These are phyloP conservation scores for Lagocephalus sceleratus DNA, from an alignment of 2,797 vertebrate genomes.

Conservation along the genomic window DNA sequence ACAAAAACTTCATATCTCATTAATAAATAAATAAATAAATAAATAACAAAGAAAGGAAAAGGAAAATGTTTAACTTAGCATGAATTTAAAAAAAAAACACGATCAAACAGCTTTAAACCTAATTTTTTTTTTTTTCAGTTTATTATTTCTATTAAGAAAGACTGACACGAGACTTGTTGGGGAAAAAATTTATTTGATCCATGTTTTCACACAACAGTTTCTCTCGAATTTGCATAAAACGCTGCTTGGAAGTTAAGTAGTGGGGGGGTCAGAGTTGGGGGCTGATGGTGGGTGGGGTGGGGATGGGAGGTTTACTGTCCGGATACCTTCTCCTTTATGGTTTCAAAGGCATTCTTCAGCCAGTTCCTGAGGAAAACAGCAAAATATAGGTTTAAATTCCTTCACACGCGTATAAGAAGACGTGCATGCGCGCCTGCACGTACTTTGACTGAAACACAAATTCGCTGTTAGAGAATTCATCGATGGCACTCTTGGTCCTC, in stretches of 20 bases:
- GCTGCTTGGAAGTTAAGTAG: too few species aligned
- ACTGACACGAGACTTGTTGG: constrained; percentile 12
- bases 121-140: too few species aligned
- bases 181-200: constrained; percentile 8
- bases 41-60: too few species aligned
- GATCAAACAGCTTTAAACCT: too few species aligned
- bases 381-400: not conserved
- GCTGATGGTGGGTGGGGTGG: not conserved
- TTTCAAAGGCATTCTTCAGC: constrained; percentile 5
- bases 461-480: constrained; percentile 29
- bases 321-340: not conserved
- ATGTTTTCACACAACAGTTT: too few species aligned
- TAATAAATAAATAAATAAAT: too few species aligned
- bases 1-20: too few species aligned
- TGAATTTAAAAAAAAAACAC: too few species aligned
- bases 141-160: too few species aligned
- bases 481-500: constrained; percentile 8
- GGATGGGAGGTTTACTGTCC: not conserved
- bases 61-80: too few species aligned
- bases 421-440: not conserved
- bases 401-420: too few species aligned
- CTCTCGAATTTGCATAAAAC: too few species aligned
- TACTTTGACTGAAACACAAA: constrained; percentile 53
- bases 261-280: constrained; percentile 10
- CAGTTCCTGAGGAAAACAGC: constrained; percentile 49